These are phyloP conservation scores for Percopsis omiscomaycus DNA, from an alignment of 2,797 vertebrate species.

Conservation along the genomic window DNA sequence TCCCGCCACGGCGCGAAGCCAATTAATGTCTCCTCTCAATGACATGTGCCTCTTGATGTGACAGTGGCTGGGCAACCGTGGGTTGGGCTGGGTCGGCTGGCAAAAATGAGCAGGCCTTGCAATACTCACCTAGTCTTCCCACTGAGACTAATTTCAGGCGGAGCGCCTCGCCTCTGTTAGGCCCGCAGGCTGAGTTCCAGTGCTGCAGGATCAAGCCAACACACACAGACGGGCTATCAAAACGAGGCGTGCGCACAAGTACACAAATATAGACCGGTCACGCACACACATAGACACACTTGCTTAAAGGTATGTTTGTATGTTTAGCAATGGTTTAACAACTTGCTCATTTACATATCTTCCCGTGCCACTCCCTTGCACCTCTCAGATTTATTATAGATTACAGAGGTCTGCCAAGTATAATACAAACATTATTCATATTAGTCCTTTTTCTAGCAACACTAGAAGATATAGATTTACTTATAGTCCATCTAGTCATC, in stretches of 20 bases:
- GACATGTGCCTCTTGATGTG: slow-evolving; percentile 71
- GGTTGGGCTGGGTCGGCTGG: slow-evolving; percentile 46
- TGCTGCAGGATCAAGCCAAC: slow-evolving; percentile 39
- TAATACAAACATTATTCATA: slow-evolving; percentile 1
- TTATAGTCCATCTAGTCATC: no score
- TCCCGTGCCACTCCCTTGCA: background rate
- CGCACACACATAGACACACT: background rate
- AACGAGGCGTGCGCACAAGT: slow-evolving; percentile 12
- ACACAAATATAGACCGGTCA: background rate
- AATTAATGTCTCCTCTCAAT: slow-evolving; percentile 79
- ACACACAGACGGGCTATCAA: slow-evolving; percentile 5
- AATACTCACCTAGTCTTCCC: slow-evolving; percentile 57
- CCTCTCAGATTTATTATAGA: background rate
- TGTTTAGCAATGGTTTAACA: slow-evolving; percentile 16
- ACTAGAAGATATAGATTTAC: background rate
- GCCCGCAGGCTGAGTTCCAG: slow-evolving; percentile 37
- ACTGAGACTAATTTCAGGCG: slow-evolving; percentile 74
- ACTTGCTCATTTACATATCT: slow-evolving; percentile 14
- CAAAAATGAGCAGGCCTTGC: slow-evolving; percentile 52
- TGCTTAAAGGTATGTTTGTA: background rate
- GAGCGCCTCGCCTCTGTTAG: slow-evolving; percentile 43
- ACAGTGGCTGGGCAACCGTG: slow-evolving; percentile 69
- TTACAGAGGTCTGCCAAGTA: slow-evolving; percentile 1
- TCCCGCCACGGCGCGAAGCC: slow-evolving; percentile 67
- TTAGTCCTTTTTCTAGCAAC: no score